Conservation (phyloP, 2,797 vertebrate genomes). For the Cyprinella venusta region DNA sequence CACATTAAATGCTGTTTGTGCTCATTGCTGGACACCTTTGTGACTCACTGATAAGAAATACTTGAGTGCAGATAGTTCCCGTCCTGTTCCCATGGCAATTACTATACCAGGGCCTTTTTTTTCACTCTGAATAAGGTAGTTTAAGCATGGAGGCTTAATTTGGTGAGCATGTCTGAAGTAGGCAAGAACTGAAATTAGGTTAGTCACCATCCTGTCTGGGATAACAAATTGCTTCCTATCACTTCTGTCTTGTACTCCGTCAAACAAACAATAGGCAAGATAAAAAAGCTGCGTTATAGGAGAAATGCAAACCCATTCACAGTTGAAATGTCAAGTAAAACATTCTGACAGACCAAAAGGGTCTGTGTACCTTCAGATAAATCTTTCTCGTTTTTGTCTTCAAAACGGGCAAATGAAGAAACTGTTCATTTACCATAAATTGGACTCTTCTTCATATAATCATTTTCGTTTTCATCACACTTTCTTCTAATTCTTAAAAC, state of each 20-base stretch:
- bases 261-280: not conserved
- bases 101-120: not conserved
- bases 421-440: not conserved
- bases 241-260: not conserved
- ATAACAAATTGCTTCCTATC: constrained; percentile 11
- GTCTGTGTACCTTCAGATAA: not conserved
- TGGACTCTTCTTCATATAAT: not conserved
- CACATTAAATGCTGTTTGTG: constrained; percentile 7
- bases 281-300: not conserved
- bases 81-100: constrained; percentile 17
- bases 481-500: not conserved
- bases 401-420: not conserved
- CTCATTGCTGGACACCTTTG: constrained; percentile 1
- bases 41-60: not conserved
- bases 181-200: not conserved
- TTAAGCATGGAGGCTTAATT: not conserved
- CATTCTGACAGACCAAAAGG: not conserved
- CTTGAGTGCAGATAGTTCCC: not conserved
- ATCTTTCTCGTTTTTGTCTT: not conserved
- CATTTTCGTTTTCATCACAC: not conserved
- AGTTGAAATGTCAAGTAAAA: not conserved
- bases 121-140: not conserved
- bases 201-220: not conserved
- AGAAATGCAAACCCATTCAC: not conserved
- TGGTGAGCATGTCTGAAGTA: constrained; percentile 25